Percentiles rank a stretch among this genome's conserved stretches.
Conservation (phyloP, 2,888 invertebrate genomes). For the Ophioninae sp. region DNA sequence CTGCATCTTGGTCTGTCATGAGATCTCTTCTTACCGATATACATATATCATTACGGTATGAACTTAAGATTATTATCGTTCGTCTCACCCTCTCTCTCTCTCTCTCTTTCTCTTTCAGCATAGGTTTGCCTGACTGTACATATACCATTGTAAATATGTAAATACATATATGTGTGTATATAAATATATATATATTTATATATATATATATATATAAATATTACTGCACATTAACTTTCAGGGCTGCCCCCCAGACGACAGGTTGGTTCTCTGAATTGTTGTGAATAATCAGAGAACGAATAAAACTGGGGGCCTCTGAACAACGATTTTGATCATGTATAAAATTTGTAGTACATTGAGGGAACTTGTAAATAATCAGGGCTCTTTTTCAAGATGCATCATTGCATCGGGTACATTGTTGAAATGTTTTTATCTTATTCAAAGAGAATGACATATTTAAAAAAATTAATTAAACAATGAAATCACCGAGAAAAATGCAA, state of each 20-base stretch:
- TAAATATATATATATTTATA: conserved; percentile 14
- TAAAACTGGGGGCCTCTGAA: neutral
- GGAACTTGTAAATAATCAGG: neutral
- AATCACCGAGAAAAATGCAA: neutral
- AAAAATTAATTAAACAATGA: neutral
- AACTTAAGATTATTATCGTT: conserved; percentile 34
- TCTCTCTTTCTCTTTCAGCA: conserved; percentile 58
- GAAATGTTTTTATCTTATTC: neutral
- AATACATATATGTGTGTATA: neutral
- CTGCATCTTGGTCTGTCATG: conserved; percentile 64
- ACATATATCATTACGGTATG: conserved; percentile 25
- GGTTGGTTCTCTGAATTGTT: neutral
- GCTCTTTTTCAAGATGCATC: neutral
- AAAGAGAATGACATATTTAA: neutral
- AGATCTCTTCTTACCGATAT: conserved; percentile 37
- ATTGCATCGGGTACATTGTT: neutral
- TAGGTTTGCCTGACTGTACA: conserved; percentile 62
- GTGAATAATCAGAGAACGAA: neutral
- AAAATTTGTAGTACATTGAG: neutral
- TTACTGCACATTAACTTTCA: neutral
- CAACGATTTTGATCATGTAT: neutral
- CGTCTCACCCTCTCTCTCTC: neutral
- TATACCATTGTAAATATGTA: conserved; percentile 50
- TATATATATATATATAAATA: conserved; percentile 9
- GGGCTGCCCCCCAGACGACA: neutral